Evolutionary conservation across 1,140 invertebrate genomes (phyloP), one percentile per base, ranked within the genome.

Genomic region (Drosophila rhopaloa): DNA sequence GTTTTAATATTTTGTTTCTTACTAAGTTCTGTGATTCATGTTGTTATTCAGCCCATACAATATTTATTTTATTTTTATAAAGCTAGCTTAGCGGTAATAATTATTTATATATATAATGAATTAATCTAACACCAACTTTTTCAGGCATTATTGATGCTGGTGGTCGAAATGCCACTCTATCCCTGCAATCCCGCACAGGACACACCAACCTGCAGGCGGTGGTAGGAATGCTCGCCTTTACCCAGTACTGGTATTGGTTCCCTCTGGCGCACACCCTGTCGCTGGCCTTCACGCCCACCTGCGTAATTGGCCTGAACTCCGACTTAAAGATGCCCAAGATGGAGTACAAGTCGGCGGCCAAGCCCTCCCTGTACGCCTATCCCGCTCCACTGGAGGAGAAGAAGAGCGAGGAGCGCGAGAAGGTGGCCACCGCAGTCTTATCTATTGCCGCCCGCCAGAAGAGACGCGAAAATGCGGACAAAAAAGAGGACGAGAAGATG

Each of bases 181-280:
- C 97, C 0, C 93, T 99, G 8, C 97, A 99, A 86, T 99, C 98
- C 5, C 95, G 98, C 40, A 99, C 98, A 43, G 99, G 99, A 1
- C 98, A 99, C 92, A 99, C 97, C 50, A 99, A 99, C 93, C 97
- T 99, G 95, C 94, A 98, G 51, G 97, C 98, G 3, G 98, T 99
- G 4, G 98, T 99, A 1, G 99, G 99, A n/a, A 97, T 98, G 93
- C 92, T 99, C 44, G 97, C 99, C 0, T 99, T 99, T 93, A 98
- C 98, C 0, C 99, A 99, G 92, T 99, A 99, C 92, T 99, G 99
- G 99, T 99, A 99, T 92, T 99, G 99, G 99, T 99, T 99, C 95
- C 99, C 99, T 0, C 93, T 99, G 51, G 96, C 98, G 0, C 98
- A 99, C 92, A 99, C 99, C 81, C 93, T 99, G 44, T 98, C 98